Base-by-base conservation (phyloP, 1,140 invertebrate genomes). In the Drosophila repleta region DNA sequence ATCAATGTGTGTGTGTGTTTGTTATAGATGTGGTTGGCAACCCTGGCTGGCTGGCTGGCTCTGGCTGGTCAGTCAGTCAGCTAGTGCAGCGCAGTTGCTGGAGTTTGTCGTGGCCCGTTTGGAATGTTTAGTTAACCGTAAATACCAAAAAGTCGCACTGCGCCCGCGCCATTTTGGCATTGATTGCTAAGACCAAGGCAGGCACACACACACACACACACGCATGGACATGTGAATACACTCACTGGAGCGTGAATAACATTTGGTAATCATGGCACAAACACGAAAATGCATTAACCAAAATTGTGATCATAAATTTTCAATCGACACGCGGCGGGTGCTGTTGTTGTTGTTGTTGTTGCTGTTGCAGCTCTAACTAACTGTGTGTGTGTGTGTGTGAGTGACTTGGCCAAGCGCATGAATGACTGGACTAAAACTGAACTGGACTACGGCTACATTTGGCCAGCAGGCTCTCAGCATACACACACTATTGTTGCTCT, bases 281-380 rank as follows among this genome's bases (percentile, higher is more conserved):
- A 88, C 83, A 88, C 83, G 83, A 88, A 88, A 88, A 88, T 88
- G 83, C 83, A 88, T 88, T 88, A 88, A 88, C 83, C 84, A 88
- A 88, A 88, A 88, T 88, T 88, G 83, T 88, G 83, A 89, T 88
- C 83, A 88, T 88, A 88, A 88, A 88, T 88, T 88, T 88, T 88
- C 79, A 88, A 88, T 88, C 83, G 83, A 88, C 83, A 83, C 83
- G 84, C 83, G 83, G 83, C 83, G 83, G 83, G 82, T 87, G 82
- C 82, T 82, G 78, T 82, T 66, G 67, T 60, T 71, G 67, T 26
- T 29, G 26, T 29, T 29, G 29, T 29, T 29, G 29, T 29, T 39
- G 70, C 55, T 29, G 29, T 29, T 39, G 70, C 55, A 73, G 43
- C 62, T 58, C 52, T 72, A 60, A 75, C 62, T 70, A 74, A 75